Evolutionary conservation across 2,888 invertebrate genomes (phyloP), one percentile per base, ranked within the genome.

Genomic region (Drosophila flavopinicola): DNA sequence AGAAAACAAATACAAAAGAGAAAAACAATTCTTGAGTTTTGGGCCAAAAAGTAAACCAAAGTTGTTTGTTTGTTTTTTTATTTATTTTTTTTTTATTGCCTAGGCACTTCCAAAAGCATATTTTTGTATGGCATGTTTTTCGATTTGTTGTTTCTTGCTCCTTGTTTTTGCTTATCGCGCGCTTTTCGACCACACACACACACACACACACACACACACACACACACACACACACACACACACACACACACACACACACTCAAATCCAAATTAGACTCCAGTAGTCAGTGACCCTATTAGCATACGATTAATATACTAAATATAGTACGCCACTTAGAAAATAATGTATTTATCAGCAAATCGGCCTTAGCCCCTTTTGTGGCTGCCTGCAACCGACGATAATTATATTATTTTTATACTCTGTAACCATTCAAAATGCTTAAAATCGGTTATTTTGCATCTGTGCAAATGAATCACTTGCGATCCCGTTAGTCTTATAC

Each of bases 1-100:
- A 42, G 47, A 69, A 56, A 59, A 82, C 52, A 64, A 70, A 67
- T 38, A 56, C 61, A 68, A 53, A 56, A 54, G 29, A 45, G 56
- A 38, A 68, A 75, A 67, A 63, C 57, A 56, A 45, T 59, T 52
- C 47, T 44, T 64, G 29, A 69, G 33, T 58, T 54, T 41, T 47
- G 37, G 10, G 45, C 64, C 38, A 17, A 58, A 30, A 65, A n/a
- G n/a, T 29, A 9, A 47, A 6, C 4, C n/a, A n/a, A 15, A 27
- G 33, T 52, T 52, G 9, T 32, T 33, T n/a, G 9, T 24, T 33
- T 17, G 24, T 20, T 11, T 13, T 11, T 9, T 42, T 20, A n/a
- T 29, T 38, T n/a, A 6, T 6, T n/a, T 30, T 33, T 13, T 24
- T 29, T 9, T 15, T 6, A 35, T 10, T 58, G 32, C 20, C 42